These are phyloP conservation scores for Anguilla rostrata DNA, from an alignment of 2,113 vertebrate genomes.

Conservation along the genomic window DNA sequence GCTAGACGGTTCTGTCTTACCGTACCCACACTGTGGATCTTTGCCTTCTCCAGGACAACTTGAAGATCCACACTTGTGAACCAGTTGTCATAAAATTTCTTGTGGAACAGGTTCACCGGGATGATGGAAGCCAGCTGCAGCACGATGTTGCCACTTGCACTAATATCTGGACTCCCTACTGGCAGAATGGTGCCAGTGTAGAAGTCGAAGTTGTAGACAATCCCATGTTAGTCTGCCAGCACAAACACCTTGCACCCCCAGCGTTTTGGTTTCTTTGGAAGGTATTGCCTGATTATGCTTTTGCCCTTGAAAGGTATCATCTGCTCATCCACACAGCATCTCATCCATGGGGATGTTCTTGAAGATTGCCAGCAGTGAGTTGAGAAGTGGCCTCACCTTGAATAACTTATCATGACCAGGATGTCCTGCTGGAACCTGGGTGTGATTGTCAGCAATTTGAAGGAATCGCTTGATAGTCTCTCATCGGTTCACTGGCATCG, in stretches of 20 bases:
- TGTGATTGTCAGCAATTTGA: background rate
- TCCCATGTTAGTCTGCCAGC: slow-evolving; percentile 20
- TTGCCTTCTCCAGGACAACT: background rate
- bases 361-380: slow-evolving; percentile 7
- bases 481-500: slow-evolving; percentile 28
- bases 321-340: slow-evolving; percentile 23
- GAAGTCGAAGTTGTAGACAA: slow-evolving; percentile 26
- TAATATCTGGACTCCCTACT: slow-evolving; percentile 17
- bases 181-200: slow-evolving; percentile 15
- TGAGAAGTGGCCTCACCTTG: slow-evolving; percentile 28
- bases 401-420: slow-evolving; percentile 27
- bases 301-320: background rate
- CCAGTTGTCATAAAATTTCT: slow-evolving; percentile 32
- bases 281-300: background rate
- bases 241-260: slow-evolving; percentile 31
- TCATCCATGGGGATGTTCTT: slow-evolving; percentile 24
- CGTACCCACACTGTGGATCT: slow-evolving; percentile 33
- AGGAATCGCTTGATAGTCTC: slow-evolving; percentile 22
- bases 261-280: slow-evolving; percentile 15
- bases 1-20: background rate
- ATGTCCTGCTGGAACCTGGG: background rate
- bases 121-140: background rate
- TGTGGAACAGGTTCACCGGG: slow-evolving; percentile 12
- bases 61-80: slow-evolving; percentile 2
- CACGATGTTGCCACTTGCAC: slow-evolving; percentile 28